phyloP scores from a whole-genome alignment of 2,888 invertebrate genomes.

The Romanomermis culicivorax region DNA sequence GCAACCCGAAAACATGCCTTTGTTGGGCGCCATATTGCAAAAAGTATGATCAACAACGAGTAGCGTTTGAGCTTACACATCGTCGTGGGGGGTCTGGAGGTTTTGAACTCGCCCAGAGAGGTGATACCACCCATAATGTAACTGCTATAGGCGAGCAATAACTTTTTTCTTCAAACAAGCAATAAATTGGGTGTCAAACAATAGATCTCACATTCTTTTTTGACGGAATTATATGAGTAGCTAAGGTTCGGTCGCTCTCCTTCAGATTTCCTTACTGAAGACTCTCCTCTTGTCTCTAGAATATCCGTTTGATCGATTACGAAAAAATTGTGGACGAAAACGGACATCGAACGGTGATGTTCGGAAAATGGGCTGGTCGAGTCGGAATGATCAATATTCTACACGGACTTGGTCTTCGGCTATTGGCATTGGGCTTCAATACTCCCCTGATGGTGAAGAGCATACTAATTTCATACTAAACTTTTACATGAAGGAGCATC shows the following conservation, averaged over 20 bases:
- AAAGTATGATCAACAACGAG: constrained; percentile 34
- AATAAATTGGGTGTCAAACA: too few relatives aligned
- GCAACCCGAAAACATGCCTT: constrained; percentile 88
- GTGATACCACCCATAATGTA: too few relatives aligned
- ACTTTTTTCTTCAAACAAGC: too few relatives aligned
- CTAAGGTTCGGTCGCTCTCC: too few relatives aligned
- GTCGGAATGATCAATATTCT: constrained; percentile 96
- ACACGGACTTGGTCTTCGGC: constrained; percentile 76
- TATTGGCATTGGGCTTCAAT: constrained; percentile 82
- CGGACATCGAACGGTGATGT: constrained; percentile 81
- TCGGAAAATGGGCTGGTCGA: constrained; percentile 92
- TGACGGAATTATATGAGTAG: too few relatives aligned
- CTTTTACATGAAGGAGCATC: constrained; percentile 11
- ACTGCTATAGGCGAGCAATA: too few relatives aligned
- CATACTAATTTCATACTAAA: not conserved
- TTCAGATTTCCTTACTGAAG: too few relatives aligned
- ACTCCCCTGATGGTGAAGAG: constrained; percentile 76
- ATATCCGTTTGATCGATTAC: constrained; percentile 86
- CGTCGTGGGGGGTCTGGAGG: too few relatives aligned
- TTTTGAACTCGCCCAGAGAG: too few relatives aligned
- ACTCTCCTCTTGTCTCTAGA: constrained; percentile 40
- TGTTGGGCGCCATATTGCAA: constrained; percentile 80
- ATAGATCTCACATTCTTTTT: too few relatives aligned
- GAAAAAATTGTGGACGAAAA: constrained; percentile 74
- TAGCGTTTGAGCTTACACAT: too few relatives aligned